phyloP scores from a whole-genome alignment of 2,113 vertebrate species.

The Corythornis cristatus region DNA sequence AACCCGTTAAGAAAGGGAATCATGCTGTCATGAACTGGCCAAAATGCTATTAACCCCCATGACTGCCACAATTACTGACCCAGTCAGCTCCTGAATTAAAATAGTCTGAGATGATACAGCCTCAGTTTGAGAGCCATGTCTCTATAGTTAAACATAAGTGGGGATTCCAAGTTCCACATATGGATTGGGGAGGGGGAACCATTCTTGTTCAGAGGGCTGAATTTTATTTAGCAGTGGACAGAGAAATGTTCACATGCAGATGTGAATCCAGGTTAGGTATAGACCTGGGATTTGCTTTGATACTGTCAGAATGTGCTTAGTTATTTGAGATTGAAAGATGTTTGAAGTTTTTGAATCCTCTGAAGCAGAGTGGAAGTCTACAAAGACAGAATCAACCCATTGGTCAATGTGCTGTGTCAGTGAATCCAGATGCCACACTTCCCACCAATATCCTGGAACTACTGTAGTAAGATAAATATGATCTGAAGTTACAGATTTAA shows the following conservation, averaged over 20 bases:
- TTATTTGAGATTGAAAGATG: background rate
- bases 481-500: background rate
- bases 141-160: background rate
- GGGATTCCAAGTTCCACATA: background rate
- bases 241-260: background rate
- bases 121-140: background rate
- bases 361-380: background rate
- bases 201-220: background rate
- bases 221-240: background rate
- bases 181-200: fast-evolving
- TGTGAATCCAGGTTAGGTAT: background rate
- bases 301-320: background rate
- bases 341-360: background rate
- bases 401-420: background rate
- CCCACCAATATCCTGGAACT: background rate
- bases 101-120: background rate
- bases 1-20: background rate
- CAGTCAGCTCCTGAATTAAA: background rate
- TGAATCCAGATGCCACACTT: background rate
- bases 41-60: background rate
- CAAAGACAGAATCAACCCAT: background rate
- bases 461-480: background rate
- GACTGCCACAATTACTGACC: background rate
- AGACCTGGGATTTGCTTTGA: background rate
- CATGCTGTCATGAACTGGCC: background rate